Base-by-base conservation (phyloP, 1,140 invertebrate genomes). In the Drosophila kanapiae region DNA sequence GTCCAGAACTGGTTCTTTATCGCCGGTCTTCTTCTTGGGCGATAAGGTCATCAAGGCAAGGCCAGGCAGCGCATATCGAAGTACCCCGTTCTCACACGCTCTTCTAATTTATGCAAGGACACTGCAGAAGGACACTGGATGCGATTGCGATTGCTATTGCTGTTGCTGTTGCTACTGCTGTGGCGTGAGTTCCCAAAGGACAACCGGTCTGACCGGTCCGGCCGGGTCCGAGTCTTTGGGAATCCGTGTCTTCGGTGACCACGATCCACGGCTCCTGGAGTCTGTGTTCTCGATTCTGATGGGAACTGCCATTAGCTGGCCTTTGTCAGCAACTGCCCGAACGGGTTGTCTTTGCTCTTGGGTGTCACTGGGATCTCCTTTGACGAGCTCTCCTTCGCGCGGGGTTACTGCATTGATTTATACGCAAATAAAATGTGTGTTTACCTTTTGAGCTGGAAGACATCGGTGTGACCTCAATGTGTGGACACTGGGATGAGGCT, bases 121-220 rank as follows among this genome's bases (percentile, higher is more conserved):
- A 91, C 81, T 91, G 90, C 90, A 86, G 91, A 91, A 91, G 90
- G 90, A 91, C 90, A 91, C 82, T 84, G 77, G 33, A 53, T 35
- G 62, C 58, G 63, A 68, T 59, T 67, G 51, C 51, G 65, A 27
- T 70, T 70, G 64, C 82, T 37, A 6, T 62, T 27, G 62, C 59
- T 63, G 3, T 10, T 45, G 31, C 40, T 38, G 11, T 35, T 61
- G 53, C 31, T 47, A 75, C 68, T 78, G 74, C 58, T 74, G 80
- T 83, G 82, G 82, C 82, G 82, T 80, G 82, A 84, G 77, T 48
- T 61, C 54, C 54, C 43, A 74, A 49, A 56, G 37, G 54, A n/a
- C 78, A 85, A 92, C 91, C 91, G 91, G 91, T 92, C 83, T 92
- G 91, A 92, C 91, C 91, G 82, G 91, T 88, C 88, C 71, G 51